Evolutionary conservation across 1,140 invertebrate genomes (phyloP), one percentile per base, ranked within the genome.

Genomic region (Condylostylus longicornis): DNA sequence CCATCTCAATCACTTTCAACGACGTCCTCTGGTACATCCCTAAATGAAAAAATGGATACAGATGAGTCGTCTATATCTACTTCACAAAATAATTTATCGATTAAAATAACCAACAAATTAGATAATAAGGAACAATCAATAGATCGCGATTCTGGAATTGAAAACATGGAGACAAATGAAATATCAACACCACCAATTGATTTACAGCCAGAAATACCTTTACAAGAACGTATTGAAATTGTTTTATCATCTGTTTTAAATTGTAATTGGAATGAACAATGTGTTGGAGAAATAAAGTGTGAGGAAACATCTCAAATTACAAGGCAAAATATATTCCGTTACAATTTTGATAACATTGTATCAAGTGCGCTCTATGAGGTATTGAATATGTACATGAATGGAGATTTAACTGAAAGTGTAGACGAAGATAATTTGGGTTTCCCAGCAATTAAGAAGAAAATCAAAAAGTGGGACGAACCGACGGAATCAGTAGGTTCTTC

Each of bases 101-200:
- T 3, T 48, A 49, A 7, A 46, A 46, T n/a, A n/a, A n/a, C n/a
- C n/a, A n/a, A n/a, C n/a, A n/a, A n/a, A n/a, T n/a, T n/a, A 40
- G 47, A 61, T 29, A 64, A 67, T 44, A 63, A 69, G 42, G 55
- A 54, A 37, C 62, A 60, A 41, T 65, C 48, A 36, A 64, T 71
- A 20, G 75, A 79, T 58, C 72, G 77, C 21, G 76, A 79, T 58
- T 77, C 76, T 28, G 75, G 76, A 9, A 76, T 80, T 51, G 78
- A 79, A 55, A 79, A 73, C 50, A 82, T 79, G 76, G 77, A 79
- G 59, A 76, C 79, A 34, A 42, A 31, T 29, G 30, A 42, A 40
- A 3, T 43, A 29, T 9, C 18, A 33, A 2, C 44, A 38, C 30
- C 23, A 23, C 9, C 28, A 5, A 20, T n/a, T 38, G 15, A 37